phyloP scores from a whole-genome alignment of 2,113 vertebrate species.

The Leucoraja erinaceus region DNA sequence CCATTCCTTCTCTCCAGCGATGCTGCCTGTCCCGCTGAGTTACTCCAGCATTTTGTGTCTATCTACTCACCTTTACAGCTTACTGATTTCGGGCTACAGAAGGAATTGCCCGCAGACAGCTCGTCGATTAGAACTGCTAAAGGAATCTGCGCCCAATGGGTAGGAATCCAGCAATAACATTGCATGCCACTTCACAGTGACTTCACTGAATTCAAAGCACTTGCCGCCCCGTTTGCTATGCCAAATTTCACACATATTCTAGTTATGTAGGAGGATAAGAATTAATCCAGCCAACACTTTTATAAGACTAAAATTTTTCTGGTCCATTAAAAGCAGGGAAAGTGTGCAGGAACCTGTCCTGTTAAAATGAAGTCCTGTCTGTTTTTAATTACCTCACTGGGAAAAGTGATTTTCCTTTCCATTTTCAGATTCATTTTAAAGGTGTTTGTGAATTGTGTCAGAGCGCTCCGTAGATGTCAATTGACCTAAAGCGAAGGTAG shows the following conservation, averaged over 20 bases:
- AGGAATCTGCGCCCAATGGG: background rate
- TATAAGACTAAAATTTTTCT: background rate
- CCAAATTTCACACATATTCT: conserved; percentile 23
- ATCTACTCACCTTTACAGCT: background rate
- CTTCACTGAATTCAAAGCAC: conserved; percentile 1
- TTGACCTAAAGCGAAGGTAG: conserved; percentile 25
- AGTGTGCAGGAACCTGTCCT: background rate
- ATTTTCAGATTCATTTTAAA: conserved; percentile 38
- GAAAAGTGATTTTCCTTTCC: conserved; percentile 28
- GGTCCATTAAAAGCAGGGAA: background rate
- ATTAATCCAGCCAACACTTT: conserved; percentile 1
- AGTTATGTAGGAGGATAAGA: conserved; percentile 6
- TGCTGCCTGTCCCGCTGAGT: too few relatives aligned
- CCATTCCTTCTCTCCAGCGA: too few relatives aligned
- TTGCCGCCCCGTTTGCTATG: background rate
- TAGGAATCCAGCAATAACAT: background rate
- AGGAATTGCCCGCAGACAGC: background rate
- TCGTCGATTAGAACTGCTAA: background rate
- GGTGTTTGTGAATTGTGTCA: conserved; percentile 37
- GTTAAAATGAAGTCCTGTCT: conserved; percentile 33
- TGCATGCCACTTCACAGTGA: background rate
- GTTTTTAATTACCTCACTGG: conserved; percentile 17
- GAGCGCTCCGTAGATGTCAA: conserved; percentile 29
- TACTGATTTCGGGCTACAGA: background rate
- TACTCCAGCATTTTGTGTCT: too few relatives aligned